Percentiles rank a stretch among this genome's conserved stretches.
Conservation (phyloP, 2,797 vertebrate species). For the Poecilia velifera region DNA sequence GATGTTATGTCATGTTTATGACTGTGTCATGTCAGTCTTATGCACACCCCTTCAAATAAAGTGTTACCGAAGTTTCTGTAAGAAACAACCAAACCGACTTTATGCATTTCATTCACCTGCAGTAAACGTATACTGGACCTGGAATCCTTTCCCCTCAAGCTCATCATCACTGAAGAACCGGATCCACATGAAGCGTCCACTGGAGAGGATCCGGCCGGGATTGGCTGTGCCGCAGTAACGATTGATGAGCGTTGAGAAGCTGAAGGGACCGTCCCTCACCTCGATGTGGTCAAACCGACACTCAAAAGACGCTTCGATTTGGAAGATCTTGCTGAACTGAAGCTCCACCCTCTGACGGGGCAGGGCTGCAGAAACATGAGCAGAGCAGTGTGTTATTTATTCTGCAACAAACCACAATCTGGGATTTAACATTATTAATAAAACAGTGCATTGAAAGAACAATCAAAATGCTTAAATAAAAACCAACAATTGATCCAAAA, state of each 20-base stretch:
- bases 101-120: slow-evolving; percentile 82
- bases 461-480: background rate
- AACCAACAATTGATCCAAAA: background rate
- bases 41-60: too few relatives aligned
- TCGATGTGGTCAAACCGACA: slow-evolving; percentile 97
- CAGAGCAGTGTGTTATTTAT: slow-evolving; percentile 10
- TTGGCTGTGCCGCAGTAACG: slow-evolving; percentile 90
- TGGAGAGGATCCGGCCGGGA: slow-evolving; percentile 89
- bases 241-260: slow-evolving; percentile 92
- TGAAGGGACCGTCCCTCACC: slow-evolving; percentile 94
- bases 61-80: background rate
- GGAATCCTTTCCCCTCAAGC: slow-evolving; percentile 92
- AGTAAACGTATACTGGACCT: slow-evolving; percentile 92
- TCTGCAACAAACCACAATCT: slow-evolving; percentile 4
- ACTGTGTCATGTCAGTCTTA: too few relatives aligned
- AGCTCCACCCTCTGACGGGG: slow-evolving; percentile 94
- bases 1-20: too few relatives aligned
- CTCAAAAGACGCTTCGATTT: slow-evolving; percentile 93
- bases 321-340: slow-evolving; percentile 88
- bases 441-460: background rate
- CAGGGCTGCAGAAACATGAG: slow-evolving; percentile 76
- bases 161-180: slow-evolving; percentile 96
- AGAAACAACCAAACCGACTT: background rate
- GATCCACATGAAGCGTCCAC: slow-evolving; percentile 97
- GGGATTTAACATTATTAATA: background rate